A percentile compares a stretch with the other conserved stretches of the same genome.
These are phyloP conservation scores for Amiota minor DNA, from an alignment of 2,888 invertebrate genomes.

Conservation along the genomic window DNA sequence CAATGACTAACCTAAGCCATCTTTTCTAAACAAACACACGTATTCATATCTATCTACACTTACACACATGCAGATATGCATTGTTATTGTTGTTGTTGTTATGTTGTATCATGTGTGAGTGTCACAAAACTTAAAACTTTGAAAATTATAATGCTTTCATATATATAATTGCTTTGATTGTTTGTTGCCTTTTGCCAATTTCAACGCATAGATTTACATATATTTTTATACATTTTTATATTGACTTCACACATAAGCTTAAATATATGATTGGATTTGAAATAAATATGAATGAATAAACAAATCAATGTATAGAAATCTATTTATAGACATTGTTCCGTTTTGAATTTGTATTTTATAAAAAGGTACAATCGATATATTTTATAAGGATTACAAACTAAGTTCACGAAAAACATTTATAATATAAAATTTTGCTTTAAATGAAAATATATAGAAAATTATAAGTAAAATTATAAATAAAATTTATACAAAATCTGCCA, in stretches of 20 bases:
- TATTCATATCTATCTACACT: constrained; percentile 26
- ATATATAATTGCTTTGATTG: constrained; percentile 20
- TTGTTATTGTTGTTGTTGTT: background rate
- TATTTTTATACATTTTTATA: no score
- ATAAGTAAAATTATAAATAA: no score
- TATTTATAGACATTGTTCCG: no score
- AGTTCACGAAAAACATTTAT: no score
- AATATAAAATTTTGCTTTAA: no score
- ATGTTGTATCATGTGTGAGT: background rate
- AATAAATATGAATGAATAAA: background rate
- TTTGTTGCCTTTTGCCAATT: constrained; percentile 6
- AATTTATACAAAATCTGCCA: no score
- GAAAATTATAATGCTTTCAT: constrained; percentile 13
- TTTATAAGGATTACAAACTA: no score
- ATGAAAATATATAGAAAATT: no score
- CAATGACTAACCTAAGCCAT: constrained; percentile 31
- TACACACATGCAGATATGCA: background rate
- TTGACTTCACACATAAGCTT: background rate
- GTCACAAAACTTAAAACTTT: constrained; percentile 5
- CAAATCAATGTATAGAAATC: no score
- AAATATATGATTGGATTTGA: background rate
- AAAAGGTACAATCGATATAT: no score
- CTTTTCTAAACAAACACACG: background rate
- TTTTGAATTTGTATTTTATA: no score
- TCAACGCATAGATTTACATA: background rate